A percentile compares a stretch with the other conserved stretches of the same genome.
These are phyloP conservation scores for Halichoeres trimaculatus DNA, from an alignment of 2,113 vertebrate species.

Conservation along the genomic window DNA sequence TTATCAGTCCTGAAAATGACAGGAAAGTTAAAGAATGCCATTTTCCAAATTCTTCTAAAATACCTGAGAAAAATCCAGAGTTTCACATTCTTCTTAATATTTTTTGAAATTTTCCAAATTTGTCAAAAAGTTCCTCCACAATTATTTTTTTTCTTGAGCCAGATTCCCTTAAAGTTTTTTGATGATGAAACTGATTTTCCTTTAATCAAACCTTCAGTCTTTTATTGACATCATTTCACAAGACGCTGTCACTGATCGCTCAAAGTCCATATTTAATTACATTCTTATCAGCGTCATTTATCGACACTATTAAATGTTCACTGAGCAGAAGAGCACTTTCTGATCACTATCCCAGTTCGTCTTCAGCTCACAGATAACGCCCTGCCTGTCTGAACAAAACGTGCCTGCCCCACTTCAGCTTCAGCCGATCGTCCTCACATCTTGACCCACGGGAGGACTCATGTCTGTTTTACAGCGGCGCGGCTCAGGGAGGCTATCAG, in stretches of 20 bases:
- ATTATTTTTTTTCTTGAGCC: too few species aligned
- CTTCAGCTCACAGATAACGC: not conserved
- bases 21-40: too few species aligned
- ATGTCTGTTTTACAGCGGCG: slow-evolving; percentile 71
- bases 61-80: too few species aligned
- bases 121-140: too few species aligned
- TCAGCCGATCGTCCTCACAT: not conserved
- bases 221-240: not conserved
- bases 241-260: not conserved
- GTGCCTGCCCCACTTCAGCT: slow-evolving; percentile 4
- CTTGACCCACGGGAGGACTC: slow-evolving; percentile 30
- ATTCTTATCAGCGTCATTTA: slow-evolving; percentile 41
- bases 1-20: too few species aligned
- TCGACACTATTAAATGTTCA: slow-evolving; percentile 19
- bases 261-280: slow-evolving; percentile 47
- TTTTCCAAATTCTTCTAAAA: too few species aligned
- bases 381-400: not conserved
- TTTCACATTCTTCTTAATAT: too few species aligned
- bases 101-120: too few species aligned
- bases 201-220: not conserved
- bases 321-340: not conserved
- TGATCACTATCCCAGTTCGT: not conserved
- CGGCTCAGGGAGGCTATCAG: slow-evolving; percentile 60
- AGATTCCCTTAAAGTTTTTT: too few species aligned
- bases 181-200: slow-evolving; percentile 2